Evolutionary conservation across 2,113 vertebrate genomes (phyloP).

Genomic region (Chiloscyllium plagiosum): DNA sequence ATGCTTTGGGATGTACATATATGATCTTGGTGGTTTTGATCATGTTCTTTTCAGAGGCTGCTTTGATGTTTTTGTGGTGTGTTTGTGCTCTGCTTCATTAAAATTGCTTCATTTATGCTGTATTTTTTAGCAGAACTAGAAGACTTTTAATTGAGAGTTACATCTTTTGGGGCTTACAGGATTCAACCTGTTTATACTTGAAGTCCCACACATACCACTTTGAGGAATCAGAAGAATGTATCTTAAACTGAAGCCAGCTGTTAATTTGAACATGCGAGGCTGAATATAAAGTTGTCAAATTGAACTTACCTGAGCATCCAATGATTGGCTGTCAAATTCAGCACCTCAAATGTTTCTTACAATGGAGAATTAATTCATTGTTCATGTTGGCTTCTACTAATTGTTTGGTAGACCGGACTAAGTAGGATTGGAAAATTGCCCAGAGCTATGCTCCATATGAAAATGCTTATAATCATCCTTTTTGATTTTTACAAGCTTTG

Average conservation of each 20-base stretch:
- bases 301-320: neutral
- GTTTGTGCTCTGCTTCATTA: neutral
- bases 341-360: neutral
- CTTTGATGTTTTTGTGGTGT: neutral
- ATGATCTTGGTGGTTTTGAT: neutral
- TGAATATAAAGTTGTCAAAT: neutral
- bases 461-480: neutral
- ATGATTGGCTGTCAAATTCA: neutral
- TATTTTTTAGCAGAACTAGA: neutral
- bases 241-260: neutral
- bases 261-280: neutral
- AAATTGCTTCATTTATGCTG: neutral
- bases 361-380: slow-evolving; percentile 10
- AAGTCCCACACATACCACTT: neutral
- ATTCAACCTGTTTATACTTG: neutral
- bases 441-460: neutral
- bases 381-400: neutral
- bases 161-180: neutral
- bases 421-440: neutral
- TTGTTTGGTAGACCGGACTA: neutral
- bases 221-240: neutral
- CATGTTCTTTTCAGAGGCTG: neutral
- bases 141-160: neutral
- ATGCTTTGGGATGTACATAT: neutral
- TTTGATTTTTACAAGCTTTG: neutral